phyloP scores from a whole-genome alignment of 2,888 invertebrate species.

The Cheilosia soror region DNA sequence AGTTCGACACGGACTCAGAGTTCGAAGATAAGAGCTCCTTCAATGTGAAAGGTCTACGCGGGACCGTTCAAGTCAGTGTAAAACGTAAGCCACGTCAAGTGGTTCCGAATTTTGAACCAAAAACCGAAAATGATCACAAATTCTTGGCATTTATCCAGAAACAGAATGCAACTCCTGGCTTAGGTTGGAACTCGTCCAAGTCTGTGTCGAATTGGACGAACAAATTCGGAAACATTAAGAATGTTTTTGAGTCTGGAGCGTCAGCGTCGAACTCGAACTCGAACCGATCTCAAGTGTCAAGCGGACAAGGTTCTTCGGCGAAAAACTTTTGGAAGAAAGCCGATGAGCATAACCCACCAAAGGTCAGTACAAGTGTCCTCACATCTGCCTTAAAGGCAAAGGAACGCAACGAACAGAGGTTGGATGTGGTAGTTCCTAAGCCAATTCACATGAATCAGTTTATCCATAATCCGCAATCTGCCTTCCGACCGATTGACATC shows the following conservation, averaged over 20 bases:
- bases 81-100: conserved; percentile 83
- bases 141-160: conserved; percentile 93
- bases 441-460: conserved; percentile 88
- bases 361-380: conserved; percentile 49
- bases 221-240: conserved; percentile 93
- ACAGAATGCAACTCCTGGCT: conserved; percentile 85
- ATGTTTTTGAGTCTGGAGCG: conserved; percentile 88
- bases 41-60: conserved; percentile 85
- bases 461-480: conserved; percentile 91
- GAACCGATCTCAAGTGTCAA: conserved; percentile 80
- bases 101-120: conserved; percentile 90
- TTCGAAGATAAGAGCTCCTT: conserved; percentile 80
- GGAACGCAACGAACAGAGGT: conserved; percentile 76
- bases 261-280: conserved; percentile 80
- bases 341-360: conserved; percentile 70
- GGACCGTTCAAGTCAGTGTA: conserved; percentile 86
- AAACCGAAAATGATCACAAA: conserved; percentile 93
- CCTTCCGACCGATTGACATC: conserved; percentile 86
- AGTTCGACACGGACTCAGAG: conserved; percentile 85
- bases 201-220: conserved; percentile 90
- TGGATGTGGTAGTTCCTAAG: conserved; percentile 80
- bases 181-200: conserved; percentile 81
- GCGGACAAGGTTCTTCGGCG: conserved; percentile 58
- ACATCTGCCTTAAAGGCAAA: conserved; percentile 82
- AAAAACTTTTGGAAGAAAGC: conserved; percentile 75